Conservation (phyloP, 2,888 invertebrate species). For the Thymelicus sylvestris region DNA sequence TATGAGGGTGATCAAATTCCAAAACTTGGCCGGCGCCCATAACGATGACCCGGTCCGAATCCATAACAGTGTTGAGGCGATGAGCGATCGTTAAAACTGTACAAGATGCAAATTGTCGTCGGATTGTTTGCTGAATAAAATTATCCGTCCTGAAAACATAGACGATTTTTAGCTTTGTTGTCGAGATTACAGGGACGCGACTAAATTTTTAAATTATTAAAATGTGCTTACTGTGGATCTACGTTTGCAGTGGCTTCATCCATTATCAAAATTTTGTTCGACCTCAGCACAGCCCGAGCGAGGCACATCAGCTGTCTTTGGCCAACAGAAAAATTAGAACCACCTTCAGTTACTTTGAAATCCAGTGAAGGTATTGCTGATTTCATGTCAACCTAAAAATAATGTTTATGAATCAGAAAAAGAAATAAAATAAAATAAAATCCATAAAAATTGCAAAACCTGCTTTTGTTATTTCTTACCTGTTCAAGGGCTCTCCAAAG, state of each 20-base stretch:
- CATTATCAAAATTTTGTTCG: constrained; percentile 93
- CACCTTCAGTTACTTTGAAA: constrained; percentile 89
- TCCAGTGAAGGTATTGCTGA: constrained; percentile 87
- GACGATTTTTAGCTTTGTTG: constrained; percentile 9
- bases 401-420: constrained; percentile 57
- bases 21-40: constrained; percentile 85
- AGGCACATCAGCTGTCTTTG: constrained; percentile 95
- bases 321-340: constrained; percentile 94
- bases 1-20: constrained; percentile 88
- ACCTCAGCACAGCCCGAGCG: constrained; percentile 93
- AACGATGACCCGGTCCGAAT: constrained; percentile 91
- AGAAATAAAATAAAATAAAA: constrained; percentile 5
- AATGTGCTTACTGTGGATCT: constrained; percentile 88
- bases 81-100: constrained; percentile 97
- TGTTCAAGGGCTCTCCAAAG: constrained; percentile 87
- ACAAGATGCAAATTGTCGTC: constrained; percentile 90
- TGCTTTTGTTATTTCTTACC: constrained; percentile 14
- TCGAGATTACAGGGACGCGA: neutral
- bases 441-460: constrained; percentile 18
- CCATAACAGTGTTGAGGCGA: constrained; percentile 96
- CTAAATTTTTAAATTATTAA: constrained; percentile 2
- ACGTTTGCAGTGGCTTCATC: constrained; percentile 98
- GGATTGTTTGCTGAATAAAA: constrained; percentile 93
- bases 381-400: constrained; percentile 89
- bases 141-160: constrained; percentile 86